Conservation (phyloP, 1,140 invertebrate genomes). For the Meteorus sp. region DNA sequence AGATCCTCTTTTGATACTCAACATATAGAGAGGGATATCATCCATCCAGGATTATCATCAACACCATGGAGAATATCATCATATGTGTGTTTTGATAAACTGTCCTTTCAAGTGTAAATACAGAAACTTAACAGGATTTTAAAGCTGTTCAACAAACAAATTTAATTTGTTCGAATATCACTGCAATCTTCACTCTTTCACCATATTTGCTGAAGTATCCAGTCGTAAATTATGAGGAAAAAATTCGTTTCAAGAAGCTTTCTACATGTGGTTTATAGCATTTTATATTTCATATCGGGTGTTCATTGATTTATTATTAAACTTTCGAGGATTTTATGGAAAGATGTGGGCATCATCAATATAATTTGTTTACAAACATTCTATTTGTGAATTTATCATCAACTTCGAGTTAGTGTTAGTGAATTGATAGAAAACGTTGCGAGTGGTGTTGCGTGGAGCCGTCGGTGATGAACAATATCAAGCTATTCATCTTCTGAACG, state of each 20-base stretch:
- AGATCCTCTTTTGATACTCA: no score
- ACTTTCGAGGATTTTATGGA: background rate
- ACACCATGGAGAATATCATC: conserved; percentile 4
- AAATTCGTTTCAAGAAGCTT: no score
- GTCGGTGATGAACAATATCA: no score
- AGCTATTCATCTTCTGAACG: no score
- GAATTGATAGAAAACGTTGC: no score
- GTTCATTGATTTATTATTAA: conserved; percentile 3
- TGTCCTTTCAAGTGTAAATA: background rate
- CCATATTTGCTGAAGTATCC: background rate
- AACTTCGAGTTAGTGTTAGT: no score
- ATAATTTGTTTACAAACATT: conserved; percentile 11
- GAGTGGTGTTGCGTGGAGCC: no score
- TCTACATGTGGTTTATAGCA: no score
- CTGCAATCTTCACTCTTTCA: background rate
- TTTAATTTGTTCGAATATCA: no score
- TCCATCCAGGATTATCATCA: no score
- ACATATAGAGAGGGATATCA: no score
- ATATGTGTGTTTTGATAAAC: background rate
- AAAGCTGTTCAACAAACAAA: conserved; percentile 1
- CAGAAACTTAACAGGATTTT: background rate
- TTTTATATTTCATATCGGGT: no score
- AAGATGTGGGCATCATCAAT: background rate
- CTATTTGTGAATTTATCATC: background rate
- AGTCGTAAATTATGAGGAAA: background rate